Conservation (phyloP, 2,797 vertebrate genomes). For the Pipistrellus kuhlii region DNA sequence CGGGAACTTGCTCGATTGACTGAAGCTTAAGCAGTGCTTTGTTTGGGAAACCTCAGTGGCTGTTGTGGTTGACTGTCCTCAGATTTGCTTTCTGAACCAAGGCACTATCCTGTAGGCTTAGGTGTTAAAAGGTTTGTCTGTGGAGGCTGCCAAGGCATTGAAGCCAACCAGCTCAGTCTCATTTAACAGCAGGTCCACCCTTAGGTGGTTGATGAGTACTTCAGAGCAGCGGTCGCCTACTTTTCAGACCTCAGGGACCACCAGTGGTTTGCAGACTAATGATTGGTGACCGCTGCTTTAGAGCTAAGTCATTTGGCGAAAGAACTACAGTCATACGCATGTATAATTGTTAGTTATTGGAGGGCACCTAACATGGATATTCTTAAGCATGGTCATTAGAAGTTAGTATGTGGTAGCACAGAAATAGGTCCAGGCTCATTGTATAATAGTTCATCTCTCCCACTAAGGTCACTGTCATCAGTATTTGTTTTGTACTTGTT, state of each 20-base stretch:
- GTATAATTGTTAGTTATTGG: slow-evolving; percentile 46
- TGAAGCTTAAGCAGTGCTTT: neutral
- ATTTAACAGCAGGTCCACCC: slow-evolving; percentile 62
- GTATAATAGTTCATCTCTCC: slow-evolving; percentile 51
- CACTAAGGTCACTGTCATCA: slow-evolving; percentile 60
- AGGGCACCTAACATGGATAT: slow-evolving; percentile 72
- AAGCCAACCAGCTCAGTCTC: neutral
- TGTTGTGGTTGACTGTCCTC: neutral
- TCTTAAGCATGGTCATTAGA: slow-evolving; percentile 76
- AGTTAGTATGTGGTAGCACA: neutral
- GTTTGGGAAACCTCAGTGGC: neutral
- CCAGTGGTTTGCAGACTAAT: no score
- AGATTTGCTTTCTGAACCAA: neutral
- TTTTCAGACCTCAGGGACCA: no score
- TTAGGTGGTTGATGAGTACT: slow-evolving; percentile 69
- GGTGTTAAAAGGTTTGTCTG: neutral
- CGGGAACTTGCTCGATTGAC: no score
- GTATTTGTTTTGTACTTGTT: neutral
- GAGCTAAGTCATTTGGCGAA: slow-evolving; percentile 42
- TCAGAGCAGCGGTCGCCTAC: neutral
- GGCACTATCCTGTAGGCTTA: neutral
- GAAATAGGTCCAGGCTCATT: slow-evolving; percentile 69
- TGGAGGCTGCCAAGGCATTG: neutral
- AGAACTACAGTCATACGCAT: neutral
- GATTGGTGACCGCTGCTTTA: neutral